Percentiles rank a stretch among this genome's conserved stretches.
Evolutionary conservation across 1,140 invertebrate genomes (phyloP).

Genomic region (Scaptomyza graminum): DNA sequence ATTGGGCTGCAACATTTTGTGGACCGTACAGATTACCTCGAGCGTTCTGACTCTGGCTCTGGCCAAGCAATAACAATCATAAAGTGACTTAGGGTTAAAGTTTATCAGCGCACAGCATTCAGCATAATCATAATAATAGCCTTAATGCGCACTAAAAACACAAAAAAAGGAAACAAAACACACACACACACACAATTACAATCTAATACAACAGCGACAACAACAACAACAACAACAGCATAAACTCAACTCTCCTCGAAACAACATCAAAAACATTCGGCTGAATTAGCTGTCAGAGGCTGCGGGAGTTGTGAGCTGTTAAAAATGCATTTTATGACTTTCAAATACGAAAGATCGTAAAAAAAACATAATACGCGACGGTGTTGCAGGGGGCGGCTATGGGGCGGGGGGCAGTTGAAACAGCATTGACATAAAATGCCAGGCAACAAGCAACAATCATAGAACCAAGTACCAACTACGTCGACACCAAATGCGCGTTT

Average conservation of each 20-base stretch:
- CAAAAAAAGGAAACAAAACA: not conserved
- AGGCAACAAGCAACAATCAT: conserved; percentile 55
- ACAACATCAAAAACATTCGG: conserved; percentile 30
- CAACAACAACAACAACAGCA: too few relatives aligned
- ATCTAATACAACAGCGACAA: conserved; percentile 25
- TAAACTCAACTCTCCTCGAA: not conserved
- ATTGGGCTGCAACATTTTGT: conserved; percentile 52
- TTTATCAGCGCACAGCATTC: conserved; percentile 22
- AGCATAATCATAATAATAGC: conserved; percentile 63
- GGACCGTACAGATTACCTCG: conserved; percentile 1
- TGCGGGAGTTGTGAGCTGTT: conserved; percentile 7
- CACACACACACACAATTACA: conserved; percentile 36
- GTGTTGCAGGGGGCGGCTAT: conserved; percentile 20
- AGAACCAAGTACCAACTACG: conserved; percentile 62
- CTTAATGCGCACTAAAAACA: conserved; percentile 47
- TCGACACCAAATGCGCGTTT: conserved; percentile 61
- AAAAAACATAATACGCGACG: conserved; percentile 16
- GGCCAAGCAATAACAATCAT: conserved; percentile 9
- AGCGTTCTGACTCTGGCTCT: conserved; percentile 12
- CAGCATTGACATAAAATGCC: conserved; percentile 44
- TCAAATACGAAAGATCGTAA: conserved; percentile 75
- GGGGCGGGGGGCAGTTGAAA: not conserved
- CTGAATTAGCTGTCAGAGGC: conserved; percentile 16
- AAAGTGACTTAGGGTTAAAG: conserved; percentile 40
- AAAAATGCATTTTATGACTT: conserved; percentile 74